Percentiles rank a stretch among this genome's conserved stretches.
Evolutionary conservation across 2,113 vertebrate species (phyloP).

Genomic region (Hystrix cristata): DNA sequence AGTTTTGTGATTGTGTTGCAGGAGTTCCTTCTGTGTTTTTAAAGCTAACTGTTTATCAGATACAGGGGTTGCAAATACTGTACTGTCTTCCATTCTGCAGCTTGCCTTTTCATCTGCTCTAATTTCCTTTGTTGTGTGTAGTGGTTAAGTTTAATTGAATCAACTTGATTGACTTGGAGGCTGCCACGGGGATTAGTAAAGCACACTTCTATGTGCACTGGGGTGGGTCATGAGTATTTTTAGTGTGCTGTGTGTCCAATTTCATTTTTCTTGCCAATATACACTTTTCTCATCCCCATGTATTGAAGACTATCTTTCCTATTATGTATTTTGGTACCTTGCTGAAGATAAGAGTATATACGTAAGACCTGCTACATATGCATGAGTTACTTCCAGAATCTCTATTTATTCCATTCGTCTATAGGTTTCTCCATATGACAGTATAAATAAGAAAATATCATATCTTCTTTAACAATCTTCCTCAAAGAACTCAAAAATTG

Average conservation of each 20-base stretch:
- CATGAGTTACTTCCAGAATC: neutral
- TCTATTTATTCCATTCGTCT: neutral
- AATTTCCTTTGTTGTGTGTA: accelerated
- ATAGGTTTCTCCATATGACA: neutral
- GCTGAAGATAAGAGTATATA: neutral
- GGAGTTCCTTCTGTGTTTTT: neutral
- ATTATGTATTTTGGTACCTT: neutral
- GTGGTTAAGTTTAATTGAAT: neutral
- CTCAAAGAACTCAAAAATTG: neutral
- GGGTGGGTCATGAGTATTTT: neutral
- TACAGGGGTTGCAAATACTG: neutral
- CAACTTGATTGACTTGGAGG: neutral
- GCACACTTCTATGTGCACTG: neutral
- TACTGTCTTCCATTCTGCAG: neutral
- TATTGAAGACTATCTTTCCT: neutral
- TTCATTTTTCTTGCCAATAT: neutral
- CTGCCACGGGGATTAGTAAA: neutral
- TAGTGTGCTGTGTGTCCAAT: neutral
- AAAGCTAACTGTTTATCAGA: neutral
- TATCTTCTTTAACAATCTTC: neutral
- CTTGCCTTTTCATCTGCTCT: neutral
- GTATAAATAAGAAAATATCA: neutral
- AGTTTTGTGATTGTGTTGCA: neutral
- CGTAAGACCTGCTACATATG: neutral
- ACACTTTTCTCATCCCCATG: neutral